A percentile compares a stretch with the other conserved stretches of the same genome.
Evolutionary conservation across 2,113 vertebrate species (phyloP).

Genomic region (Otus sunia): DNA sequence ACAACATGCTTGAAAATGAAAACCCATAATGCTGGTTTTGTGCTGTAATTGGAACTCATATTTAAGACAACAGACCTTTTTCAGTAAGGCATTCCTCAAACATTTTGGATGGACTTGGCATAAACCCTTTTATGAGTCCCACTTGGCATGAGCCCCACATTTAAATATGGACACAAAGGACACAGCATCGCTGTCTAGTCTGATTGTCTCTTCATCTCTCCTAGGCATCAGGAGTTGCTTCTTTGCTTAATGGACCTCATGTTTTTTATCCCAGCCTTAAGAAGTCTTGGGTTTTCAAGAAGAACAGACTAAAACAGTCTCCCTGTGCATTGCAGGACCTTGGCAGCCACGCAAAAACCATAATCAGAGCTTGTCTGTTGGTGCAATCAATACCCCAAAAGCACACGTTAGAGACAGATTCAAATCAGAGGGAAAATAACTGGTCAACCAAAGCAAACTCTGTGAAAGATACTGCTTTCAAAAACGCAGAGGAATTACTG

Average conservation of each 20-base stretch:
- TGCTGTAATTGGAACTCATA: neutral
- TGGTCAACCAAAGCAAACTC: slow-evolving; percentile 46
- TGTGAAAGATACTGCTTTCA: slow-evolving; percentile 1
- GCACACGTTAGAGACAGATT: slow-evolving; percentile 4
- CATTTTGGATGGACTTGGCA: neutral
- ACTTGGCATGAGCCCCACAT: neutral
- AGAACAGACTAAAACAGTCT: neutral
- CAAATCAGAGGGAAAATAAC: slow-evolving; percentile 54
- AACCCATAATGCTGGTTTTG: neutral
- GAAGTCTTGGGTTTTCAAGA: neutral
- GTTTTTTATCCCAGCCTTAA: neutral
- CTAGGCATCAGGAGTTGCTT: neutral
- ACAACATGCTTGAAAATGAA: neutral
- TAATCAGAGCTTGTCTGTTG: slow-evolving; percentile 40
- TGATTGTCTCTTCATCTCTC: neutral
- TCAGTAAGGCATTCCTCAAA: neutral
- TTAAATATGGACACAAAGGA: neutral
- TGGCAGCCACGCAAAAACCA: neutral
- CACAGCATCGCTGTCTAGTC: neutral
- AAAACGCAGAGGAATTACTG: slow-evolving; percentile 23
- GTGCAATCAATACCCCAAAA: slow-evolving; percentile 14
- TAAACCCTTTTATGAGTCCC: neutral
- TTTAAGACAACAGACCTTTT: neutral
- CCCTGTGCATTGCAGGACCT: neutral
- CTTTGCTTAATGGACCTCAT: neutral